Evolutionary conservation across 2,113 vertebrate genomes (phyloP).

Genomic region (Struthio camelus): DNA sequence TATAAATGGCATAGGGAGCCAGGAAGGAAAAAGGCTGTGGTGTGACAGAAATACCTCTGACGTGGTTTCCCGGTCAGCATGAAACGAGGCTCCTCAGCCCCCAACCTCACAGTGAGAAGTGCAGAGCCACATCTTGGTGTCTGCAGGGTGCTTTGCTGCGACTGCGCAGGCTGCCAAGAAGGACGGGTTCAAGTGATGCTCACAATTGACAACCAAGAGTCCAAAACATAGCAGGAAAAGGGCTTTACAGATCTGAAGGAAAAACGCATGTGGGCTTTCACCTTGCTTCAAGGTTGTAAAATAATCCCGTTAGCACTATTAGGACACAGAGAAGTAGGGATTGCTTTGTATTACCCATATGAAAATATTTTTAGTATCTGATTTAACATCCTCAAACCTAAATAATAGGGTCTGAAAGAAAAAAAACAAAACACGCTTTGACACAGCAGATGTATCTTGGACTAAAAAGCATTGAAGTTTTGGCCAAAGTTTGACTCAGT

Average conservation of each 20-base stretch:
- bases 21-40: background rate
- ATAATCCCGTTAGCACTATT: background rate
- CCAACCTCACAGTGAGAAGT: background rate
- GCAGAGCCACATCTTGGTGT: background rate
- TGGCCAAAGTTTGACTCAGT: conserved; percentile 5
- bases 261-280: background rate
- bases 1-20: background rate
- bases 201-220: background rate
- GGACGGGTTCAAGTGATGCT: background rate
- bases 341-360: background rate
- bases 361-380: background rate
- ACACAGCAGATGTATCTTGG: background rate
- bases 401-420: background rate
- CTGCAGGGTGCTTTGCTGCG: fast-evolving
- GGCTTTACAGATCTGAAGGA: background rate
- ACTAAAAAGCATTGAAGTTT: background rate
- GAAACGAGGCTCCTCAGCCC: background rate
- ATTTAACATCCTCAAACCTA: background rate
- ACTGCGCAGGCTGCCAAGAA: background rate
- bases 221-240: background rate
- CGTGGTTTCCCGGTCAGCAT: background rate
- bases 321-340: background rate
- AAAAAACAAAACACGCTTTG: background rate
- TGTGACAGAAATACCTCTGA: background rate
- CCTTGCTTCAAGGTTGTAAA: background rate